Conservation (phyloP, 2,797 vertebrate genomes). For the Ctenopoma multispine region DNA sequence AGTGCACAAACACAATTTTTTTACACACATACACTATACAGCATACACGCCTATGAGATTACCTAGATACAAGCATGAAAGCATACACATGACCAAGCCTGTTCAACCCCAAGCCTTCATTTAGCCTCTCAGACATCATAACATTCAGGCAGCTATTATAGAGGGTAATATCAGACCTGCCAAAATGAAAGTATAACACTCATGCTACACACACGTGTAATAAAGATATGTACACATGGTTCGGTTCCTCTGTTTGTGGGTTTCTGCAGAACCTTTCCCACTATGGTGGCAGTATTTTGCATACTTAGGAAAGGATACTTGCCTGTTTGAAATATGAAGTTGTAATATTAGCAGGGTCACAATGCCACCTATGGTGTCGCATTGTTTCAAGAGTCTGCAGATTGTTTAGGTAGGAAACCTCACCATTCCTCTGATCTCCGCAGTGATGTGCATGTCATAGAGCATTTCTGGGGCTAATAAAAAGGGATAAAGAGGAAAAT, state of each 20-base stretch:
- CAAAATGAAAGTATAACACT: constrained; percentile 37
- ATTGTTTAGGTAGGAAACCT: constrained; percentile 22
- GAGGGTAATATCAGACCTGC: constrained; percentile 21
- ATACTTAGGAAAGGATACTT: constrained; percentile 5
- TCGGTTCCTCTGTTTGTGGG: constrained; percentile 26
- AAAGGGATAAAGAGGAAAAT: constrained; percentile 37
- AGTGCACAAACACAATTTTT: not conserved
- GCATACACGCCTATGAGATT: constrained; percentile 27
- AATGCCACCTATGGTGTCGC: constrained; percentile 14
- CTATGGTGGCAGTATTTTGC: not conserved
- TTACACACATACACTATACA: not conserved
- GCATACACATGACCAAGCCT: constrained; percentile 41
- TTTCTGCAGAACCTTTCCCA: constrained; percentile 3
- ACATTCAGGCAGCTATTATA: constrained; percentile 45
- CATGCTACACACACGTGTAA: constrained; percentile 11
- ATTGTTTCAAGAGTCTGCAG: constrained; percentile 24
- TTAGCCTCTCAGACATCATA: constrained; percentile 58
- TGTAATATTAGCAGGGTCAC: constrained; percentile 35
- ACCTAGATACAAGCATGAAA: constrained; percentile 39
- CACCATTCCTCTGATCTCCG: constrained; percentile 17
- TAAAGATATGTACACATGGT: constrained; percentile 3
- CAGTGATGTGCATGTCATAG: constrained; percentile 24
- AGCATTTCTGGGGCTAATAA: constrained; percentile 34
- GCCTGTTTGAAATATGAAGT: constrained; percentile 22
- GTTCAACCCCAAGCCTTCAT: constrained; percentile 46